Percentiles rank a stretch among this genome's conserved stretches.
Evolutionary conservation across 2,113 vertebrate species (phyloP).

Genomic region (Cheirogaleus medius): DNA sequence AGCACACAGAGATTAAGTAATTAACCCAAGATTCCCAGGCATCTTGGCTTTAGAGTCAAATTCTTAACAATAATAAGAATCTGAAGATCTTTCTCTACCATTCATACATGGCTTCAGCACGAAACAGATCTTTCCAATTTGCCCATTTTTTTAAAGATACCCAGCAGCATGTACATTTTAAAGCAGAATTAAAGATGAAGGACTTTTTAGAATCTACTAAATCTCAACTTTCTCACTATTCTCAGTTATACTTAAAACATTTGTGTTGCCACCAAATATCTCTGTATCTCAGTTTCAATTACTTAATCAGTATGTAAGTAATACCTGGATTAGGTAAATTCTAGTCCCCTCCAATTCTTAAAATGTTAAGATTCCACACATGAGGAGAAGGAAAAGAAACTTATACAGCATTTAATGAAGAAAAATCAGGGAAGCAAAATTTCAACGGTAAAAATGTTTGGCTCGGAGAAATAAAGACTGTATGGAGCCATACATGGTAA

Average conservation of each 20-base stretch:
- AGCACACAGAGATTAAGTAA: not conserved
- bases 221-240: constrained; percentile 12
- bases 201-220: not conserved
- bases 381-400: not conserved
- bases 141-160: not conserved
- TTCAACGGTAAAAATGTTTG: not conserved
- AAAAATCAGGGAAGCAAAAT: not conserved
- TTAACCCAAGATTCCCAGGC: not conserved
- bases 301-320: not conserved
- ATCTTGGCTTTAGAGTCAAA: not conserved
- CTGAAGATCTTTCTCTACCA: not conserved
- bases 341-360: not conserved
- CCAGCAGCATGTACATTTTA: not conserved
- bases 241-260: not conserved
- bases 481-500: not conserved
- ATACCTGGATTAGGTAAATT: not conserved
- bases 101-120: not conserved
- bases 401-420: not conserved
- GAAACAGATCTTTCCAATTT: not conserved
- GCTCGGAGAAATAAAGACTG: not conserved
- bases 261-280: not conserved
- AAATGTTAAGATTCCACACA: not conserved
- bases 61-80: not conserved
- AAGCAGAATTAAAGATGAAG: not conserved
- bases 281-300: not conserved